Evolutionary conservation across 2,888 invertebrate genomes (phyloP), one percentile per base, ranked within the genome.

Genomic region (Sialis lutaria): DNA sequence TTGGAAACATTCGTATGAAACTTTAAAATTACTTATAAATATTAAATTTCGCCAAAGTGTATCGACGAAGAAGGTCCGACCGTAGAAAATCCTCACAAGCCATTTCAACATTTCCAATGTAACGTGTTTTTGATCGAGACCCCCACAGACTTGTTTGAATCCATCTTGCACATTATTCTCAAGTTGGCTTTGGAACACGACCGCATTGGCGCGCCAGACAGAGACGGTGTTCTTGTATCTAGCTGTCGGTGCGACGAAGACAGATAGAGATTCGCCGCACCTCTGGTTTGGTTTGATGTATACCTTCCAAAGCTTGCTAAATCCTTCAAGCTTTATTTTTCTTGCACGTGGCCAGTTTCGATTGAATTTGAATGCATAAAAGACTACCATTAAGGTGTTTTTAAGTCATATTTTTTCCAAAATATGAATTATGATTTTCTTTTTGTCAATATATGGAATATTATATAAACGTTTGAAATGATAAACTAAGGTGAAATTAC

Each of bases 111-210:
- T 61, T 60, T 60, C 59, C 59, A 59, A 60, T 60, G 58, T 61
- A 62, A 62, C 60, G 62, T 58, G 60, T 61, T 61, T 61, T 62
- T 62, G 62, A 62, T 61, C 61, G 61, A 61, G 60, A 57, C 55
- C 55, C 56, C 55, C 55, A 55, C 57, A 55, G 55, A 58, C 57
- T 55, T 55, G 54, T 50, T 52, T 34, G 46, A 50, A 50, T 50
- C 50, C 48, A 40, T 43, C 37, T 49, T 50, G 55, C 53, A 55
- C 56, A 57, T 57, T 57, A 57, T 57, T 57, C 56, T 56, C 55
- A 55, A 57, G 54, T 54, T 56, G 58, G 58, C 56, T 57, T 57
- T 57, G 52, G 55, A 40, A 40, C 40, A 32, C 33, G 31, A 40
- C 40, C 34, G 10, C 40, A 42, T 42, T 42, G 22, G 10, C 32